phyloP scores from a whole-genome alignment of 2,113 vertebrate genomes.

The Odontophorus gujanensis region DNA sequence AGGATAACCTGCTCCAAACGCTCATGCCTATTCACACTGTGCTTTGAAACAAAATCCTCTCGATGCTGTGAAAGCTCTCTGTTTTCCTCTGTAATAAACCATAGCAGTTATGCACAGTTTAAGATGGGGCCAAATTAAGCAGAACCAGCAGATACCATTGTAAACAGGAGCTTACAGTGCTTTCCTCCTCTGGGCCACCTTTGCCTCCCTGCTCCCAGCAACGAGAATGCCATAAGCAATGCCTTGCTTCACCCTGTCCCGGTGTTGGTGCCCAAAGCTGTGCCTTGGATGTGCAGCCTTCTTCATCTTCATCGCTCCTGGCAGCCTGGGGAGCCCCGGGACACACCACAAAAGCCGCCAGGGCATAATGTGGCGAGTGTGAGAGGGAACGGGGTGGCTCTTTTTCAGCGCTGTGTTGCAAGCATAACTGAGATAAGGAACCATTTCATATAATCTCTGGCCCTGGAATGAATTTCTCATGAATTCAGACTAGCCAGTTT shows the following conservation, averaged over 20 bases:
- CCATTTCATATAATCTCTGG: neutral
- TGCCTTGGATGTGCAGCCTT: neutral
- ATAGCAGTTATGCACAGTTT: conserved; percentile 46
- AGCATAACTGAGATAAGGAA: neutral
- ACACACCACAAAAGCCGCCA: neutral
- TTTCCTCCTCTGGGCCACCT: neutral
- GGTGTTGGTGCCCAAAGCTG: neutral
- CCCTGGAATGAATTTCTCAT: neutral
- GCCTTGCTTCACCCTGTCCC: neutral
- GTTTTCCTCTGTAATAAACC: conserved; percentile 40
- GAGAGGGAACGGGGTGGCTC: conserved; percentile 26
- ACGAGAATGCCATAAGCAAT: neutral
- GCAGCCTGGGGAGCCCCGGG: neutral
- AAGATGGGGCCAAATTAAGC: conserved; percentile 27
- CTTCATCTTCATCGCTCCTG: fast-evolving
- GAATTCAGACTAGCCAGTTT: conserved; percentile 18
- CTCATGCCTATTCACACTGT: neutral
- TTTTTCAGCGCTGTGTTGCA: neutral
- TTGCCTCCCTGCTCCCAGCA: neutral
- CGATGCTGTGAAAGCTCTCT: conserved; percentile 22
- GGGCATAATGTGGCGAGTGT: neutral
- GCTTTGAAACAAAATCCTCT: neutral
- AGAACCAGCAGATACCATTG: neutral
- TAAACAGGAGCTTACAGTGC: conserved; percentile 11
- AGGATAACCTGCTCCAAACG: conserved; percentile 18